Conservation (phyloP, 2,888 invertebrate genomes). For the Acrobasis suavella region DNA sequence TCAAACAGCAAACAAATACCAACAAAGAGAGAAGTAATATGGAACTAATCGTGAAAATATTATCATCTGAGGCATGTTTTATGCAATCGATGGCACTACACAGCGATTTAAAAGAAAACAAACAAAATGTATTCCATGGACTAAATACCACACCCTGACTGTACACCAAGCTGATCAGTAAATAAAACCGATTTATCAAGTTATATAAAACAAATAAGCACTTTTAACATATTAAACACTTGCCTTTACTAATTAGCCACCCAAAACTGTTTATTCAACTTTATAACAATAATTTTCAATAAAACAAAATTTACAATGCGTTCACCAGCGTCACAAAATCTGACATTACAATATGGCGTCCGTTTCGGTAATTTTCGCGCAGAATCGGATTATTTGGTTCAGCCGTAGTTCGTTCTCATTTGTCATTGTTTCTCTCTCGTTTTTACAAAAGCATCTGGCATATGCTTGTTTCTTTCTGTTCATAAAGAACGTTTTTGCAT, state of each 20-base stretch:
- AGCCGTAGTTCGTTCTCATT: constrained; percentile 34
- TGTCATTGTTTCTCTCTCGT: constrained; percentile 36
- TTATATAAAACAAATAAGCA: not conserved
- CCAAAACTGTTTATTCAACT: constrained; percentile 46
- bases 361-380: constrained; percentile 45
- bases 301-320: constrained; percentile 41
- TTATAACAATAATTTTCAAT: constrained; percentile 40
- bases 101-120: constrained; percentile 64
- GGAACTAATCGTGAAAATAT: not conserved
- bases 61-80: constrained; percentile 36
- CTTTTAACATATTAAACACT: constrained; percentile 31
- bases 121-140: constrained; percentile 66
- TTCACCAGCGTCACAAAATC: constrained; percentile 60
- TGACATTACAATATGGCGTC: constrained; percentile 79
- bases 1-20: not conserved
- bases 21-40: not conserved
- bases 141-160: constrained; percentile 78
- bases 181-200: not conserved
- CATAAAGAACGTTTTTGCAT: constrained; percentile 27
- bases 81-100: constrained; percentile 44
- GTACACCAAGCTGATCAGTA: constrained; percentile 35
- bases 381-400: constrained; percentile 6
- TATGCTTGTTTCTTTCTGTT: constrained; percentile 38
- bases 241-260: constrained; percentile 58
- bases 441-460: constrained; percentile 18